Conservation (phyloP, 2,113 vertebrate species). For the Antechinus stuartii region DNA sequence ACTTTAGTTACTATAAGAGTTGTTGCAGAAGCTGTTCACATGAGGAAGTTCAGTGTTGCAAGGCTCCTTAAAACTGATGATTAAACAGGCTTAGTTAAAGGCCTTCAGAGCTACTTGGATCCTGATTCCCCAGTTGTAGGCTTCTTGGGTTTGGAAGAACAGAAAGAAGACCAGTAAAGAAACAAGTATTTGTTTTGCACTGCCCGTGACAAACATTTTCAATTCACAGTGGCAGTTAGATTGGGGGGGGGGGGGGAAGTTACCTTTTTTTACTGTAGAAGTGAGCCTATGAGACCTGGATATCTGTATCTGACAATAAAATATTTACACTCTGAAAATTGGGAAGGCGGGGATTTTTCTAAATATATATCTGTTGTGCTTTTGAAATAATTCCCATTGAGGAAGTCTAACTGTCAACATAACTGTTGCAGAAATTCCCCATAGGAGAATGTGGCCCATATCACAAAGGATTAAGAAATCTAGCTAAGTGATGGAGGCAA, state of each 20-base stretch:
- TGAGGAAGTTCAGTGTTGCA: neutral
- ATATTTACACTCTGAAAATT: neutral
- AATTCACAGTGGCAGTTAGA: neutral
- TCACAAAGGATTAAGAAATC: neutral
- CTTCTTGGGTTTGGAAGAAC: neutral
- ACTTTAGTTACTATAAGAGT: neutral
- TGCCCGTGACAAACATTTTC: neutral
- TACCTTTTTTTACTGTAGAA: neutral
- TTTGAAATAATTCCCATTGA: neutral
- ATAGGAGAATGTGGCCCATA: neutral
- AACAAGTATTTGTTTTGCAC: neutral
- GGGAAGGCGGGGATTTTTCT: neutral
- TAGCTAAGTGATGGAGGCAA: neutral
- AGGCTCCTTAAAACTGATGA: neutral
- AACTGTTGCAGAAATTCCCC: neutral
- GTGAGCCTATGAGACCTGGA: neutral
- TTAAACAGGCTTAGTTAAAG: neutral
- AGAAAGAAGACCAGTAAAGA: neutral
- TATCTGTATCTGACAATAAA: neutral
- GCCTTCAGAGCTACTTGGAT: neutral
- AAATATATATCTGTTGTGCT: neutral
- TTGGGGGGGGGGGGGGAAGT: neutral
- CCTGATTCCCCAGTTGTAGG: neutral
- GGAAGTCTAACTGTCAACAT: neutral
- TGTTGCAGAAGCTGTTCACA: neutral